Evolutionary conservation across 2,888 invertebrate genomes (phyloP), one percentile per base, ranked within the genome.

Genomic region (Ferdinandea cuprea): DNA sequence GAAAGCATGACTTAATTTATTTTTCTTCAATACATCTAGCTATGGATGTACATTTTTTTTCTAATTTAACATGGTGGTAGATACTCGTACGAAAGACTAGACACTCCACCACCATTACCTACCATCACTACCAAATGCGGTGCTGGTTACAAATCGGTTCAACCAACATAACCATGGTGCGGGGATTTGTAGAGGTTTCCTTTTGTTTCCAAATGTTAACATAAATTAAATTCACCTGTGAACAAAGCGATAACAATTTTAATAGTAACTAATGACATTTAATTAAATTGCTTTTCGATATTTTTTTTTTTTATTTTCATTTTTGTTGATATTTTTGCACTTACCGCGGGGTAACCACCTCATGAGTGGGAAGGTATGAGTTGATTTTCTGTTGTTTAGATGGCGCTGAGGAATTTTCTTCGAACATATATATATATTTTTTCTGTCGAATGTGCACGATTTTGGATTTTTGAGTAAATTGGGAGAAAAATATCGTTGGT

Each of bases 191-290:
- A 66, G 73, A 66, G 81, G 71, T 77, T 66, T 58, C 69, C 69
- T 69, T 66, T 81, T 81, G 71, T 76, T 76, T 71, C 65, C 71
- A 81, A 81, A 81, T 76, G 81, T 81, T 76, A 81, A 81, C 77
- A 77, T 77, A 66, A 81, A 77, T 77, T 77, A 72, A 77, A 77
- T 71, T 81, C 81, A 81, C 81, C 81, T 81, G 81, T 54, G 81
- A 77, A 71, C 81, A 77, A 59, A 71, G 59, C 81, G 81, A 81
- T 81, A 81, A 81, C 81, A 81, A 81, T 76, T 81, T 81, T 77
- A 77, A 81, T 81, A 81, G 81, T 48, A 77, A 77, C 77, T 77
- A 81, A 77, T 81, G 81, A 77, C 77, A 81, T 81, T 81, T 81
- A 81, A 81, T 81, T 81, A 81, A 81, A 81, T 77, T 81, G 81